Percentiles rank a stretch among this genome's conserved stretches.
Evolutionary conservation across 2,797 vertebrate species (phyloP).

Genomic region (Poecilia velifera): DNA sequence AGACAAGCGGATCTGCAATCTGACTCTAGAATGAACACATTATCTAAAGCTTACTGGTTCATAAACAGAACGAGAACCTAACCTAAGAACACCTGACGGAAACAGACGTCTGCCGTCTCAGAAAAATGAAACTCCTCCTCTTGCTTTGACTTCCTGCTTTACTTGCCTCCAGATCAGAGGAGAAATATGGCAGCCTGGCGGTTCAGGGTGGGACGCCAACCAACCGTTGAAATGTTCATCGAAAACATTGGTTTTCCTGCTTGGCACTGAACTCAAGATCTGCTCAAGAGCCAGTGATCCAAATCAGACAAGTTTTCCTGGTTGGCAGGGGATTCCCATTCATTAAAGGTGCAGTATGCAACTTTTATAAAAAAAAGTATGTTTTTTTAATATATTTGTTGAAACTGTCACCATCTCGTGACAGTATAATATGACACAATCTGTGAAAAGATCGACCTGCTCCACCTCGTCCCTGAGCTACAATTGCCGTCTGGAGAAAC

Average conservation of each 20-base stretch:
- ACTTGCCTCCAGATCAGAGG: neutral
- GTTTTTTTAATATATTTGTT: too few relatives aligned
- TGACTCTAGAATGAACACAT: neutral
- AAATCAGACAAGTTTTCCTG: neutral
- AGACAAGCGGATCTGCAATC: neutral
- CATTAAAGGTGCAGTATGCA: neutral
- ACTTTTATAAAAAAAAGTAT: too few relatives aligned
- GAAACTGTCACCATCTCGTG: too few relatives aligned
- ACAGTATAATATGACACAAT: too few relatives aligned
- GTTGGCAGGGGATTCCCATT: neutral
- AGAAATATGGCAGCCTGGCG: neutral
- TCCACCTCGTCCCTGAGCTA: too few relatives aligned
- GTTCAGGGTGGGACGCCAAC: neutral
- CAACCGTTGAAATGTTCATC: neutral
- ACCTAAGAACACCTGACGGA: neutral
- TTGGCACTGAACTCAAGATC: neutral
- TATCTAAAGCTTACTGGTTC: neutral
- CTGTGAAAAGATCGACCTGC: too few relatives aligned
- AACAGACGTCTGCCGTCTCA: neutral
- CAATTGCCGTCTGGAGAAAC: too few relatives aligned
- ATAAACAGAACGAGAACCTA: neutral
- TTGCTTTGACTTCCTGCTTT: neutral
- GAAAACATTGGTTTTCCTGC: neutral
- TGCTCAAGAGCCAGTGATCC: neutral
- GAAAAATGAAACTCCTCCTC: neutral